A percentile compares a stretch with the other conserved stretches of the same genome.
These are phyloP conservation scores for Drosophila repletoides DNA, from an alignment of 1,140 invertebrate species.

Conservation along the genomic window DNA sequence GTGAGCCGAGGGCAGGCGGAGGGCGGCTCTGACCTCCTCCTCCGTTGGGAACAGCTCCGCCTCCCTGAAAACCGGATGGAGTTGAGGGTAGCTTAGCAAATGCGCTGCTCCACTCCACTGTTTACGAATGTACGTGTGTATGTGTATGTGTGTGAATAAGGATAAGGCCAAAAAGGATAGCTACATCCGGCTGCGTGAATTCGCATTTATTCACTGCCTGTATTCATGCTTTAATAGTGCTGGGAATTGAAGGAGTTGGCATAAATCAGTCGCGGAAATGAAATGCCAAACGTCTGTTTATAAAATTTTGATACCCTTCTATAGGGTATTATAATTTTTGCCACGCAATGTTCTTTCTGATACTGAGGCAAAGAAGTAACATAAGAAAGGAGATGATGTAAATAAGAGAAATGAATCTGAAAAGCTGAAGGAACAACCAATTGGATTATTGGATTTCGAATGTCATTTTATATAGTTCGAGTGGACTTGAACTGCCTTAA, in stretches of 20 bases:
- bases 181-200: constrained; percentile 12
- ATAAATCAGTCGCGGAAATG: constrained; percentile 37
- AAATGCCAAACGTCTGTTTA: constrained; percentile 43
- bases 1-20: background rate
- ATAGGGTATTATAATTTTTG: too few species aligned
- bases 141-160: background rate
- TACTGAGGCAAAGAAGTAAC: too few species aligned
- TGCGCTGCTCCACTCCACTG: background rate
- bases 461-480: too few species aligned
- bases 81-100: constrained; percentile 16
- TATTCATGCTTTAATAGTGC: constrained; percentile 41
- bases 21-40: constrained; percentile 41
- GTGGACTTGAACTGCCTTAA: too few species aligned
- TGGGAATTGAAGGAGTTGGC: constrained; percentile 27
- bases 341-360: too few species aligned
- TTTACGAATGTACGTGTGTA: background rate
- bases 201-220: constrained; percentile 23
- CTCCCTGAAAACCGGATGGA: constrained; percentile 5
- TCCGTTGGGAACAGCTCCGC: constrained; percentile 9
- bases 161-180: constrained; percentile 7
- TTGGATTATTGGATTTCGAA: too few species aligned
- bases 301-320: too few species aligned
- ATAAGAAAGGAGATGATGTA: too few species aligned
- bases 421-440: too few species aligned
- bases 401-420: too few species aligned